A percentile compares a stretch with the other conserved stretches of the same genome.
Conservation (phyloP, 92 coral and sea anemone species). For the Zoanthus solanderi region DNA sequence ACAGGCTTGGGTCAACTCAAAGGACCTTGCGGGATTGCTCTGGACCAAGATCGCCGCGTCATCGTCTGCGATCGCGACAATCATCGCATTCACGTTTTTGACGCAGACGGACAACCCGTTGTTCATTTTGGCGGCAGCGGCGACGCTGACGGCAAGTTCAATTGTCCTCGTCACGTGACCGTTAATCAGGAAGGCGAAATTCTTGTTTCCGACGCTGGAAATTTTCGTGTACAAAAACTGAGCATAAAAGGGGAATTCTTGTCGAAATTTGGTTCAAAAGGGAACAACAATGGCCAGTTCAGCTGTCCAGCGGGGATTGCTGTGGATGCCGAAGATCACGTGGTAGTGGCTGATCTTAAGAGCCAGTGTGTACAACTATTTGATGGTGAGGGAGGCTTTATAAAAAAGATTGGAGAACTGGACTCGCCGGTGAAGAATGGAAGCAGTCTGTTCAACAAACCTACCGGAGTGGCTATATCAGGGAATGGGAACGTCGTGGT, state of each 20-base stretch:
- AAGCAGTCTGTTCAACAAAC: constrained; percentile 71
- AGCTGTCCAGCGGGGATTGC: constrained; percentile 93
- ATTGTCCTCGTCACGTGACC: constrained; percentile 87
- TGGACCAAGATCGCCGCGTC: constrained; percentile 83
- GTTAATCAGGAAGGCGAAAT: constrained; percentile 73
- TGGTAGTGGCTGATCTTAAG: constrained; percentile 90
- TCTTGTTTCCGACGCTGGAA: constrained; percentile 87
- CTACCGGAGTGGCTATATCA: constrained; percentile 81
- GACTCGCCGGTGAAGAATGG: constrained; percentile 61
- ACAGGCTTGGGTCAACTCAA: constrained; percentile 78
- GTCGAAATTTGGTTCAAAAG: constrained; percentile 82
- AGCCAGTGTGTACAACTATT: constrained; percentile 79
- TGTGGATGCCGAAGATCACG: constrained; percentile 84
- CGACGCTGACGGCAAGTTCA: constrained; percentile 86
- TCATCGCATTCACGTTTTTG: constrained; percentile 88
- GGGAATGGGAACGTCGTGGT: constrained; percentile 82
- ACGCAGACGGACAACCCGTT: constrained; percentile 79
- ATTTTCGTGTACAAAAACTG: constrained; percentile 82
- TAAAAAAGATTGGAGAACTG: constrained; percentile 77
- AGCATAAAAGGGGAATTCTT: constrained; percentile 72
- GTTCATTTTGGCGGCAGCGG: constrained; percentile 84
- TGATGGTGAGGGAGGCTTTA: constrained; percentile 70
- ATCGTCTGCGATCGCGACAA: constrained; percentile 92
- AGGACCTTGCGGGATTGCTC: constrained; percentile 83
- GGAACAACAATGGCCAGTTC: constrained; percentile 78